Conservation (phyloP, 2,797 vertebrate genomes). For the Botia kubotai region DNA sequence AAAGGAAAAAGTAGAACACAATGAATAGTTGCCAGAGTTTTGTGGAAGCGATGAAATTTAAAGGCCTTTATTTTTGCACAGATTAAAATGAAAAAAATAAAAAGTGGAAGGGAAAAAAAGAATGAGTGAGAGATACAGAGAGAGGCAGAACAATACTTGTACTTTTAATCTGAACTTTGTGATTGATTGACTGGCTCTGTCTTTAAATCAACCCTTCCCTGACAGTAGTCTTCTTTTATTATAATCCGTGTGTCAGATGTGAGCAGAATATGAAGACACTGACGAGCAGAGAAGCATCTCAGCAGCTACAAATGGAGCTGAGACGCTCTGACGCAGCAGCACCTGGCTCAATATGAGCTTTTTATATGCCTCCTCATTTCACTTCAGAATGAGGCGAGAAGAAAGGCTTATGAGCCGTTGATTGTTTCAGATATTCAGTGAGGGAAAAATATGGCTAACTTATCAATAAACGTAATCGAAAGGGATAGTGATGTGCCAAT, state of each 20-base stretch:
- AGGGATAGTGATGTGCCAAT: slow-evolving; percentile 53
- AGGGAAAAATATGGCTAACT: slow-evolving; percentile 60
- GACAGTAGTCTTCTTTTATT: slow-evolving; percentile 76
- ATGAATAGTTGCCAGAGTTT: slow-evolving; percentile 84
- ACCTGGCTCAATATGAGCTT: slow-evolving; percentile 67
- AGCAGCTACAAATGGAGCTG: slow-evolving; percentile 67
- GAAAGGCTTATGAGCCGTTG: slow-evolving; percentile 60
- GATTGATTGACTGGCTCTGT: slow-evolving; percentile 74
- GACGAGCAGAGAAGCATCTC: slow-evolving; percentile 57
- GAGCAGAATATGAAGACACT: slow-evolving; percentile 53
- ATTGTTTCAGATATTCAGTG: slow-evolving; percentile 70
- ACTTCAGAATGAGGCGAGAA: slow-evolving; percentile 66
- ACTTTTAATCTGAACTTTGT: slow-evolving; percentile 77
- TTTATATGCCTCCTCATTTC: slow-evolving; percentile 73
- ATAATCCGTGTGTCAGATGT: slow-evolving; percentile 73
- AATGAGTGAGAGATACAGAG: slow-evolving; percentile 54
- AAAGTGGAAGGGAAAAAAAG: slow-evolving; percentile 30
- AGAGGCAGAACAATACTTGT: slow-evolving; percentile 62
- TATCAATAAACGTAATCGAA: slow-evolving; percentile 66
- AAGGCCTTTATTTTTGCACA: slow-evolving; percentile 84
- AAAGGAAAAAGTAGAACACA: slow-evolving; percentile 78
- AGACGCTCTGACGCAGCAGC: slow-evolving; percentile 57
- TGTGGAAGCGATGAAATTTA: slow-evolving; percentile 82
- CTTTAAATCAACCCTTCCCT: slow-evolving; percentile 72
- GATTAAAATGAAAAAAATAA: slow-evolving; percentile 76